Conservation (phyloP, 2,797 vertebrate genomes). For the Alauda arvensis region DNA sequence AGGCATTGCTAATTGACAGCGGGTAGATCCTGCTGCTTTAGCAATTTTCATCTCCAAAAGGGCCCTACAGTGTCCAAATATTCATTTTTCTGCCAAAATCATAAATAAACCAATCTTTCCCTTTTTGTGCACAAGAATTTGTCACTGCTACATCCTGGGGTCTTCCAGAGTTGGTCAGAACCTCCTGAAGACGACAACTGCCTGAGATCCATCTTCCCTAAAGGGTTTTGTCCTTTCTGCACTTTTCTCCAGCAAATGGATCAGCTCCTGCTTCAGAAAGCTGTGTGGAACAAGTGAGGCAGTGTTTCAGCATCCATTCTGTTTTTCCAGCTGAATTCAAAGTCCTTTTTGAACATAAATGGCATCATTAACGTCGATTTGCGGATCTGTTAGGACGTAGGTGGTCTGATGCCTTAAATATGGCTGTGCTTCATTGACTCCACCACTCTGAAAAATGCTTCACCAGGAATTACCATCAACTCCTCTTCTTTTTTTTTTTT, state of each 20-base stretch:
- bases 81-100: background rate
- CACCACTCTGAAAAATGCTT: background rate
- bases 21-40: background rate
- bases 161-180: background rate
- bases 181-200: background rate
- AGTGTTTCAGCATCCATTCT: constrained; percentile 44
- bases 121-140: background rate
- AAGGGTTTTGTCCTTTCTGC: constrained; percentile 15
- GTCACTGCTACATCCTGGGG: background rate
- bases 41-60: background rate
- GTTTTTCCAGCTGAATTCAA: constrained; percentile 62
- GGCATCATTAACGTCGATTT: constrained; percentile 41
- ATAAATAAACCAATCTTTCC: background rate
- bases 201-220: background rate
- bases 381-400: constrained; percentile 42
- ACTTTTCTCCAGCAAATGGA: background rate
- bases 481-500: background rate
- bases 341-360: background rate
- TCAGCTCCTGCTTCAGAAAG: constrained; percentile 33
- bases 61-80: background rate
- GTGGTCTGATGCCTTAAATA: constrained; percentile 47
- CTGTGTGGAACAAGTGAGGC: constrained; percentile 34
- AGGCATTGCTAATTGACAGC: background rate
- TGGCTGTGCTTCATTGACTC: constrained; percentile 15
- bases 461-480: background rate